Evolutionary conservation across 2,888 invertebrate species (phyloP).

Genomic region (Cerceris ruficornis): DNA sequence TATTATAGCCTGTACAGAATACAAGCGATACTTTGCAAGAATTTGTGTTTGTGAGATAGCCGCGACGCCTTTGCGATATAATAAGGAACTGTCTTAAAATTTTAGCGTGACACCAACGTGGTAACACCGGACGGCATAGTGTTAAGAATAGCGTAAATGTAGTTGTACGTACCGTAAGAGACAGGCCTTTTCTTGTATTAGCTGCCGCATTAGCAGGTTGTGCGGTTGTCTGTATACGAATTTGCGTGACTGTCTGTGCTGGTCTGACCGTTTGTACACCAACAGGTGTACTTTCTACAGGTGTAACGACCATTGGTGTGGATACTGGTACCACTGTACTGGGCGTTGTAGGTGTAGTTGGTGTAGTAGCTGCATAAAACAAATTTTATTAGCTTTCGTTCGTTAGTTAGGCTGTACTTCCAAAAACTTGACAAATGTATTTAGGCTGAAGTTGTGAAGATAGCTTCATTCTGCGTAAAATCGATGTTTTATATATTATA

Average conservation of each 20-base stretch:
- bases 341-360: conserved; percentile 73
- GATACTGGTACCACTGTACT: conserved; percentile 72
- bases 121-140: too few species aligned
- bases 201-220: conserved; percentile 81
- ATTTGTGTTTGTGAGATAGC: too few species aligned
- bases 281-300: conserved; percentile 74
- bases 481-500: too few species aligned
- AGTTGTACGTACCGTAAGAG: conserved; percentile 85
- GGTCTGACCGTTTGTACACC: conserved; percentile 79
- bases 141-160: neutral
- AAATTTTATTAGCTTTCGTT: conserved; percentile 13
- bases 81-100: too few species aligned
- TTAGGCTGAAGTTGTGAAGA: too few species aligned
- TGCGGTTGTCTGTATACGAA: conserved; percentile 82
- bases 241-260: conserved; percentile 83
- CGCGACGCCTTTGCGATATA: too few species aligned
- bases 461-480: too few species aligned
- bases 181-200: conserved; percentile 85
- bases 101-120: too few species aligned
- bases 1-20: too few species aligned
- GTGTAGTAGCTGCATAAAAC: conserved; percentile 70
- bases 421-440: too few species aligned
- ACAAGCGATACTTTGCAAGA: too few species aligned
- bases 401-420: neutral
- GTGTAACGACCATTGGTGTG: conserved; percentile 72